Percentiles rank a stretch among this genome's conserved stretches.
Conservation (phyloP, 2,113 vertebrate genomes). For the Chloroceryle aenea region DNA sequence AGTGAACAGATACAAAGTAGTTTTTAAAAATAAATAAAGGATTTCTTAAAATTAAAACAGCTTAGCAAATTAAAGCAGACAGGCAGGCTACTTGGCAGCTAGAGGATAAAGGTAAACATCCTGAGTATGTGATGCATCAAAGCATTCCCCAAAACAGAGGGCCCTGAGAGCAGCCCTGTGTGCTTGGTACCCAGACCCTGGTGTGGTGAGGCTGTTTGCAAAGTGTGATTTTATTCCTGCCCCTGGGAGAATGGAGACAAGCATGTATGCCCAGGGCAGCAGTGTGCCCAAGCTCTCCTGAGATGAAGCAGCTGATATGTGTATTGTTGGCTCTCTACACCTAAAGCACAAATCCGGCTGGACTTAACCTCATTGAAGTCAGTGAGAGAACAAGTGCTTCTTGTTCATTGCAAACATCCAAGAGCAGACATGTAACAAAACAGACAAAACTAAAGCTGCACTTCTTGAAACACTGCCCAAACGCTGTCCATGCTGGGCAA, state of each 20-base stretch:
- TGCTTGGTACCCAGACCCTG: not conserved
- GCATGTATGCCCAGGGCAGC: not conserved
- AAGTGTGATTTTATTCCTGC: not conserved
- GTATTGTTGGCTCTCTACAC: not conserved
- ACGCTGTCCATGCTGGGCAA: rapidly evolving
- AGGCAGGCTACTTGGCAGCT: not conserved
- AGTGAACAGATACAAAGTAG: not conserved
- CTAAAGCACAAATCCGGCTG: constrained; percentile 15
- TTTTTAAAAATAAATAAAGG: not conserved
- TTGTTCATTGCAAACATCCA: not conserved
- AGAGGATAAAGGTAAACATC: constrained; percentile 14
- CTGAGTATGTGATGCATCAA: not conserved
- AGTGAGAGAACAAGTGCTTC: not conserved
- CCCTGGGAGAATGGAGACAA: not conserved
- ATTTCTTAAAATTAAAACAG: constrained; percentile 5
- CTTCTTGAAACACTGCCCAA: not conserved
- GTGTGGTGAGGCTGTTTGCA: not conserved
- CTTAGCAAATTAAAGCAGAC: constrained; percentile 13
- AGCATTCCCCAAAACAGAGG: not conserved
- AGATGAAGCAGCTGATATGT: not conserved
- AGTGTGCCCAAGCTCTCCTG: not conserved
- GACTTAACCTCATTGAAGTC: not conserved
- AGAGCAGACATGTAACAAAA: not conserved
- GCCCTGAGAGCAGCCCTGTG: not conserved
- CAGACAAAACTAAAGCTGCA: not conserved